Evolutionary conservation across 2,888 invertebrate species (phyloP), one percentile per base, ranked within the genome.

Genomic region (Agrotis clavis): DNA sequence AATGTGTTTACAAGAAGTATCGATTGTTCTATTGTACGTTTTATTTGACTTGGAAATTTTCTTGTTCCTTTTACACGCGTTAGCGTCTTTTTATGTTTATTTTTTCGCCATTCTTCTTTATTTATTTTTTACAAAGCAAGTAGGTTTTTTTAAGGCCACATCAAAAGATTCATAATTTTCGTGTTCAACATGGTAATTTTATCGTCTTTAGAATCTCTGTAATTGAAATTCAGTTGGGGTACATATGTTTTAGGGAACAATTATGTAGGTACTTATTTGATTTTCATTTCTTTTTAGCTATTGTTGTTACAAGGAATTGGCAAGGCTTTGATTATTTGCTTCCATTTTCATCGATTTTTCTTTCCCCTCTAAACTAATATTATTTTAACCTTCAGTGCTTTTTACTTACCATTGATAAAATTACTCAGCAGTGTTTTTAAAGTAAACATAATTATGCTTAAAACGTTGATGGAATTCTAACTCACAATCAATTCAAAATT

Each of bases 1-100:
- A 96, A 96, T 95, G 95, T 96, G 96, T 96, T 96, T 96, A 96
- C 96, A 95, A 94, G 93, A 91, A 94, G 94, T 96, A 96, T 96
- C 95, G 96, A 96, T 95, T 96, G 95, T 95, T 93, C 92, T 90
- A 93, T 94, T 94, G 94, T 94, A 92, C 82, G 69, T 94, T 94
- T 94, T 95, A 95, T 96, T 95, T 95, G 94, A 95, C 94, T 96
- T 95, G 95, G 90, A 95, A 95, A 95, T 95, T 92, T 90, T 88
- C 87, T 89, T 86, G 90, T 89, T 90, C 91, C 92, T 91, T 90
- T 89, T 89, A 88, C 90, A 88, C 83, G 88, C 87, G 86, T 87
- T 89, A 85, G 84, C 86, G 75, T 88, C 85, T 84, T 86, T 92
- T 92, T 91, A 90, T 90, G 81, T 91, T 89, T 91, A 83, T 86